phyloP scores from a whole-genome alignment of 2,888 invertebrate species.

The Pyrrhia umbra region DNA sequence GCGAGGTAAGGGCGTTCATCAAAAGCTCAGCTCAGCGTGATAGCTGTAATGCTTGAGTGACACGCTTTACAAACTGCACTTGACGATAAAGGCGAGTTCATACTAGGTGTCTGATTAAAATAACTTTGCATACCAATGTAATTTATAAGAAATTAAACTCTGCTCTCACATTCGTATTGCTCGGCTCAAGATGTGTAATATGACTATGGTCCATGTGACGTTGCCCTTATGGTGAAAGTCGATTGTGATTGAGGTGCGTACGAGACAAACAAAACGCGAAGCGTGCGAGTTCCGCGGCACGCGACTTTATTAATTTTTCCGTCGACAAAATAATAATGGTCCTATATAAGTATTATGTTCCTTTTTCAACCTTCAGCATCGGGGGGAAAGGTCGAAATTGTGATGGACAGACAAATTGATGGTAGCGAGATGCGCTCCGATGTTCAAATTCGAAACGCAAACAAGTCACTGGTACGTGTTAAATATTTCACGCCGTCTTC shows the following conservation, averaged over 20 bases:
- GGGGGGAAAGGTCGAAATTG: slow-evolving; percentile 65
- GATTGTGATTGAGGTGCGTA: slow-evolving; percentile 80
- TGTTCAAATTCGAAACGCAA: slow-evolving; percentile 74
- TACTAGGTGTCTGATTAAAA: slow-evolving; percentile 24
- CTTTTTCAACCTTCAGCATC: slow-evolving; percentile 65
- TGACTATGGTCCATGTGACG: slow-evolving; percentile 67
- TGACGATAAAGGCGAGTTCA: slow-evolving; percentile 41
- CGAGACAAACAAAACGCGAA: slow-evolving; percentile 75
- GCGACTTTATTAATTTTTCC: slow-evolving; percentile 74
- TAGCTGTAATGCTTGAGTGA: slow-evolving; percentile 56
- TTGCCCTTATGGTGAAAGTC: slow-evolving; percentile 86
- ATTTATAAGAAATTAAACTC: slow-evolving; percentile 42
- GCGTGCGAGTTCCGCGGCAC: slow-evolving; percentile 69
- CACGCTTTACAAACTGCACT: slow-evolving; percentile 58
- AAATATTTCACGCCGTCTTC: slow-evolving; percentile 70
- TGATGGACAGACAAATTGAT: slow-evolving; percentile 56
- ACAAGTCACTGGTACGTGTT: slow-evolving; percentile 70
- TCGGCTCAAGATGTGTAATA: slow-evolving; percentile 41
- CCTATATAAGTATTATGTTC: slow-evolving; percentile 57
- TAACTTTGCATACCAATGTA: slow-evolving; percentile 28
- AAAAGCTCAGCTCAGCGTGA: slow-evolving; percentile 52
- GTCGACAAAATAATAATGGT: slow-evolving; percentile 57
- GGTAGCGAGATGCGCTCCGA: slow-evolving; percentile 66
- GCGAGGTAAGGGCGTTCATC: slow-evolving; percentile 48
- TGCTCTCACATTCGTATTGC: slow-evolving; percentile 41